Conservation (phyloP, 2,113 vertebrate species). For the Serilophus lunatus region DNA sequence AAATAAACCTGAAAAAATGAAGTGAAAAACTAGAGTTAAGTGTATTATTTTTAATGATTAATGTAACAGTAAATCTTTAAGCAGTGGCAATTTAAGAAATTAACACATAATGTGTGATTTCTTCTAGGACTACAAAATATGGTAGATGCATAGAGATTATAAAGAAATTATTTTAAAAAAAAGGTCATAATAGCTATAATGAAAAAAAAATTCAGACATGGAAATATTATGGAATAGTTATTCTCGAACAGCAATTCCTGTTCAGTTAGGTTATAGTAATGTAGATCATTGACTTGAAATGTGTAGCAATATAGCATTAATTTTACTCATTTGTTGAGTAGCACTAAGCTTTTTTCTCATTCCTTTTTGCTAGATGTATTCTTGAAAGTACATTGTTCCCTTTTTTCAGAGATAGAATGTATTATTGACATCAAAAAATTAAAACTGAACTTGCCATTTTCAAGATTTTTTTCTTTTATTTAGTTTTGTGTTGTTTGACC, state of each 20-base stretch:
- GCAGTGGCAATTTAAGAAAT: not conserved
- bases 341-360: not conserved
- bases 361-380: not conserved
- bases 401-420: not conserved
- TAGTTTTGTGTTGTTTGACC: not conserved
- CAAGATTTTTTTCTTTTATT: not conserved
- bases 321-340: not conserved
- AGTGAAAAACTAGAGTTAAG: not conserved
- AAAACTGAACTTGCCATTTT: not conserved
- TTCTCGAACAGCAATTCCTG: not conserved
- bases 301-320: not conserved
- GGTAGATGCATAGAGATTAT: not conserved
- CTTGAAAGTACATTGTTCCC: not conserved
- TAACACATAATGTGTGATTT: not conserved
- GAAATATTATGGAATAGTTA: not conserved
- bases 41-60: not conserved
- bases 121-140: not conserved
- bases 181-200: not conserved
- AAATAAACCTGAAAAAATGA: not conserved
- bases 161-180: not conserved
- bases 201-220: not conserved
- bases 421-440: slow-evolving; percentile 1
- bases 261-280: not conserved
- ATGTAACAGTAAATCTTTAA: not conserved
- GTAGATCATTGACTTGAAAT: not conserved